Evolutionary conservation across 2,888 invertebrate genomes (phyloP), one percentile per base, ranked within the genome.

Genomic region (Spodoptera picta): DNA sequence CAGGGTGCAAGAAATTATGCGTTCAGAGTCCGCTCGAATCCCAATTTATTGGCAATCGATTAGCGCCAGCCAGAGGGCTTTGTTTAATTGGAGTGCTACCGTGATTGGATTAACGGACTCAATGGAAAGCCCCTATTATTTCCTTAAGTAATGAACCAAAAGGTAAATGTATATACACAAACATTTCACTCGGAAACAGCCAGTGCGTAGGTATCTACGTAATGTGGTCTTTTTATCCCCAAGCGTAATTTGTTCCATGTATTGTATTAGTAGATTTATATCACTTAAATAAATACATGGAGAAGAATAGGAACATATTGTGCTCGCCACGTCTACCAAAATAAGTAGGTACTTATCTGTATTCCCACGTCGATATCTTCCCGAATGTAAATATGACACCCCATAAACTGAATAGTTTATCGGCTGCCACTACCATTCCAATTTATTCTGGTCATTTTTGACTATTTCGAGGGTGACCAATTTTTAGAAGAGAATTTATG

Each of bases 371-470:
- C 88, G 89, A 89, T 89, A 87, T 90, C 83, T 87, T 87, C 83
- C 89, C 89, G 89, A 93, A 93, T 93, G 94, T 94, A 94, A 94
- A 94, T 93, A 94, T 93, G 93, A 94, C 94, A 94, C 94, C 92
- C 93, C 90, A 93, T 94, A 94, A 94, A 94, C 88, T 90, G 90
- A 92, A 90, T 93, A 92, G 93, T 94, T 94, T 94, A 94, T 94
- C 84, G 92, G 88, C 89, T 92, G 89, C 91, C 91, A 93, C 90
- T 90, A 86, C 90, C 90, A 92, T 93, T 90, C 92, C 93, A 94
- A 94, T 94, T 94, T 94, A 93, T 93, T 90, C 92, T 93, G 94
- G 94, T 93, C 93, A 94, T 93, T 94, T 93, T 93, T 93, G 90
- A 90, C 88, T 92, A 89, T 83, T 83, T 87, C 87, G 89, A 91